Conservation (phyloP, 2,113 vertebrate species). For the Dendropsophus ebraccatus region DNA sequence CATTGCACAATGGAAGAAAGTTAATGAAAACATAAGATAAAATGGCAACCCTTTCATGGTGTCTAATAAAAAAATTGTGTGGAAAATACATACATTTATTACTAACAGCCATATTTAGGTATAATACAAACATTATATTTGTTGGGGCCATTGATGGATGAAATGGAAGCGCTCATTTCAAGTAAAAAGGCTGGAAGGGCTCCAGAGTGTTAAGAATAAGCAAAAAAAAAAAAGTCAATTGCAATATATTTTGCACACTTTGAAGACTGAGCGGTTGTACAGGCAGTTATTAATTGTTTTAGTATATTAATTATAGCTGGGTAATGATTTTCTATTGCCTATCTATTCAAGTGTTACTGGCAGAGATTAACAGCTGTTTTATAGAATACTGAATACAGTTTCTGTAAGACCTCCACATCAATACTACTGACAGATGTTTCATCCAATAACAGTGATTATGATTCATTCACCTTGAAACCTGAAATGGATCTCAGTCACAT, state of each 20-base stretch:
- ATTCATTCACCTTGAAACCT: conserved; percentile 44
- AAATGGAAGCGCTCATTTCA: too few relatives aligned
- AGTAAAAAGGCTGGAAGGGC: too few relatives aligned
- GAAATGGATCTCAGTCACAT: neutral
- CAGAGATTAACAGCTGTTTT: conserved; percentile 17
- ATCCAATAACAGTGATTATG: conserved; percentile 28
- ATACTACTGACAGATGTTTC: conserved; percentile 9
- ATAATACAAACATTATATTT: too few relatives aligned
- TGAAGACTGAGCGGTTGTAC: neutral
- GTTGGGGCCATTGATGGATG: too few relatives aligned
- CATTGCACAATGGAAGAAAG: too few relatives aligned
- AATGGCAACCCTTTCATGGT: too few relatives aligned
- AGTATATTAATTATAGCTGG: conserved; percentile 32
- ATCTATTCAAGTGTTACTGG: conserved; percentile 25
- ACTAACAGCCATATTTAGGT: too few relatives aligned
- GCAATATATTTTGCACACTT: neutral
- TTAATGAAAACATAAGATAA: too few relatives aligned
- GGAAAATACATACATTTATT: too few relatives aligned
- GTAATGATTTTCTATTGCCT: conserved; percentile 21
- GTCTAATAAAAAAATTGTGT: too few relatives aligned
- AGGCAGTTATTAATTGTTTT: neutral
- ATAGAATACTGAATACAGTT: conserved; percentile 37
- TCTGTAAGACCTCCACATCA: conserved; percentile 10
- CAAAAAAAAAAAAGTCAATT: neutral
- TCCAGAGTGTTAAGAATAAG: too few relatives aligned